Percentiles rank a stretch among this genome's conserved stretches.
These are phyloP conservation scores for Avahi laniger DNA, from an alignment of 2,797 vertebrate species.

Conservation along the genomic window DNA sequence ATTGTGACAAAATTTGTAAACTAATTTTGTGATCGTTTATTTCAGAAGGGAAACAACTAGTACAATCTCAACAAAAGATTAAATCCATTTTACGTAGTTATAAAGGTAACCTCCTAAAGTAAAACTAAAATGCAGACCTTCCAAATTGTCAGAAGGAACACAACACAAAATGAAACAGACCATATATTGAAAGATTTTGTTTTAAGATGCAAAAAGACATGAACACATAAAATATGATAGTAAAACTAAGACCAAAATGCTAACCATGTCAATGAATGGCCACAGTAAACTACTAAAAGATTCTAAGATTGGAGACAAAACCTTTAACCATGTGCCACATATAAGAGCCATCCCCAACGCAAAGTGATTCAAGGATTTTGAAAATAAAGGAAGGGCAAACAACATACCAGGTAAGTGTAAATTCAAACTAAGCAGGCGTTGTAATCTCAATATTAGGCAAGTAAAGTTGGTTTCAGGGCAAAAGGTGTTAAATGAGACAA, in stretches of 20 bases:
- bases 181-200: slow-evolving; percentile 8
- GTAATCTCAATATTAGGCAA: background rate
- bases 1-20: background rate
- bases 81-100: slow-evolving; percentile 20
- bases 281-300: background rate
- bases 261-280: background rate
- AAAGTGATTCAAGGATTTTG: background rate
- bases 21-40: background rate
- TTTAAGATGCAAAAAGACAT: slow-evolving; percentile 39
- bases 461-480: background rate
- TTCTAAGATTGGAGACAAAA: background rate
- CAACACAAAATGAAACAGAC: slow-evolving; percentile 39
- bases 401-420: background rate
- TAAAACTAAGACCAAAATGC: slow-evolving; percentile 23
- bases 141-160: slow-evolving; percentile 32
- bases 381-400: background rate
- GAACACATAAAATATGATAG: background rate
- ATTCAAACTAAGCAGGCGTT: background rate
- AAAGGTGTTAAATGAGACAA: background rate
- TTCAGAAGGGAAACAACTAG: slow-evolving; percentile 25
- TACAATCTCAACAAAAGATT: background rate
- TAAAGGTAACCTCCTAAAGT: slow-evolving; percentile 35
- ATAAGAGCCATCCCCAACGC: background rate
- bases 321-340: background rate
- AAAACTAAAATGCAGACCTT: slow-evolving; percentile 47